Base-by-base conservation (phyloP, 1,140 invertebrate species). In the Drosophila pachea region DNA sequence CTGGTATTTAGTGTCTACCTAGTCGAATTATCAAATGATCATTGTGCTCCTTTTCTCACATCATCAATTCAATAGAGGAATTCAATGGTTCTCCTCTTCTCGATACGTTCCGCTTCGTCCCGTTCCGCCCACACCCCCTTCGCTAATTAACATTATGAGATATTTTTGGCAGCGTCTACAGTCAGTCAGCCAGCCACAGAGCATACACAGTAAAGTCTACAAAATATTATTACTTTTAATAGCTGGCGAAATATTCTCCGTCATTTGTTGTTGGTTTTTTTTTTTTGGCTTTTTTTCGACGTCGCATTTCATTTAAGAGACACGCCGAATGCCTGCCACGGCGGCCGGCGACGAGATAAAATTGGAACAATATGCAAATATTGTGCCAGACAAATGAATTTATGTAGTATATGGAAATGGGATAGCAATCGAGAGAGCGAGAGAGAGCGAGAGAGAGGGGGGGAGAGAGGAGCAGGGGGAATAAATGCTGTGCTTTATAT, bases 321-420 rank as follows among this genome's bases (percentile, higher is more conserved):
- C 62, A 62, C 22, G 40, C 29, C 8, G 64, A 73, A 56, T 73
- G 73, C 66, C 45, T 61, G 22, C 22, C 22, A 22, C 65, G 35
- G 12, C 36, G 38, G 52, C 54, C 35, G n/a, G 47, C 5, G 11
- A 11, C 54, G 50, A 74, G 77, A 81, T 70, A 81, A 82, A 81
- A 82, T 82, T 81, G 78, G 74, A 82, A 79, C 78, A 82, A 81
- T 81, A 76, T 81, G 70, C 70, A 74, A 78, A 77, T 63, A 74
- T 71, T 74, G 61, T 40, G 73, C 40, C 74, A 68, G 74, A 68
- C 68, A 76, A 76, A 73, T 60, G 14, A 38, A 40, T 65, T 22
- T 59, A 16, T 31, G 36, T 29, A 14, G 7, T 54, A 60, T 38
- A 64, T 55, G 42, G 29, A 38, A 9, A 22, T 45, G 22, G 22